Evolutionary conservation across 2,113 vertebrate species (phyloP).

Genomic region (Paraplagusia blochii): DNA sequence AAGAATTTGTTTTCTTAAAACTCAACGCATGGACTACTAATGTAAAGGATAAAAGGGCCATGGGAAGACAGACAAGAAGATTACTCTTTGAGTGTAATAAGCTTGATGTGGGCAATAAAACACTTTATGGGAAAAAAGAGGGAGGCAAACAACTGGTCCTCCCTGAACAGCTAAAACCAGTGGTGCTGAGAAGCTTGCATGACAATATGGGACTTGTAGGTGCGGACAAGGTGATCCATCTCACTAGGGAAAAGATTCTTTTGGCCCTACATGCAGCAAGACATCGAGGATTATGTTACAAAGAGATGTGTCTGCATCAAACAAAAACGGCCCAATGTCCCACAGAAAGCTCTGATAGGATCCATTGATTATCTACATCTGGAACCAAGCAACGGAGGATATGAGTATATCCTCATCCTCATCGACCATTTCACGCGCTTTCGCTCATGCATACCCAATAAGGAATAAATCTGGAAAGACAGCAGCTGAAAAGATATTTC

Average conservation of each 20-base stretch:
- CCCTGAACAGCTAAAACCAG: background rate
- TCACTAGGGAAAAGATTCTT: background rate
- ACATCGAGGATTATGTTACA: too few species aligned
- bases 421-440: too few species aligned
- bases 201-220: conserved; percentile 1
- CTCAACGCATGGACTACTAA: background rate
- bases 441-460: too few species aligned
- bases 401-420: too few species aligned
- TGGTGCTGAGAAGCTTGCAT: background rate
- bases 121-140: background rate
- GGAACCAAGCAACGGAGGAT: too few species aligned
- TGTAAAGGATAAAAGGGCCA: conserved; percentile 1
- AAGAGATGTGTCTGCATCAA: too few species aligned
- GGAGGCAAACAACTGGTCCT: background rate
- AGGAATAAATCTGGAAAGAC: too few species aligned
- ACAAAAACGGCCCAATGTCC: too few species aligned
- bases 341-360: too few species aligned
- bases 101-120: background rate
- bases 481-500: too few species aligned
- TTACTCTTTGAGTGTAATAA: conserved; percentile 1
- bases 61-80: conserved; percentile 5
- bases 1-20: conserved; percentile 4
- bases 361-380: too few species aligned
- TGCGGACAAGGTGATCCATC: conserved; percentile 2
- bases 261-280: too few species aligned